Evolutionary conservation across 2,113 vertebrate species (phyloP).

Genomic region (Ictidomys tridecemlineatus): DNA sequence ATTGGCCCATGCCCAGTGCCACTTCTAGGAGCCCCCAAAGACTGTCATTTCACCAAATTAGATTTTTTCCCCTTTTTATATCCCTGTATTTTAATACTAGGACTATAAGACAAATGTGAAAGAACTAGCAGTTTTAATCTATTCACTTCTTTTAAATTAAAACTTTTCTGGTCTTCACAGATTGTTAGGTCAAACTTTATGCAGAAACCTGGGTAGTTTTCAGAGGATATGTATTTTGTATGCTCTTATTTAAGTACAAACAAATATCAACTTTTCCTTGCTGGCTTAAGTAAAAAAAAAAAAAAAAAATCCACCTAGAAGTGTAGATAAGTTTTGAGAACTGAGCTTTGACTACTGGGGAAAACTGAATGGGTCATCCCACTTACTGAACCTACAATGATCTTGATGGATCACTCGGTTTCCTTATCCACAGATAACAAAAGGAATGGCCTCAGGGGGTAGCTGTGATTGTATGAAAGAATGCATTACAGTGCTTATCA

Average conservation of each 20-base stretch:
- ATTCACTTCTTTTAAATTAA: not conserved
- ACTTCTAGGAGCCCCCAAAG: not conserved
- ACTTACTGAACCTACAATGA: not conserved
- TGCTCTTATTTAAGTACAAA: not conserved
- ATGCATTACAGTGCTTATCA: slow-evolving; percentile 39
- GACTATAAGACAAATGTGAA: not conserved
- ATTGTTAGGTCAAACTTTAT: not conserved
- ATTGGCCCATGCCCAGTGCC: not conserved
- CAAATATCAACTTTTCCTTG: not conserved
- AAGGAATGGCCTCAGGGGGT: not conserved
- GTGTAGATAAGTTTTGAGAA: slow-evolving; percentile 17
- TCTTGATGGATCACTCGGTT: not conserved
- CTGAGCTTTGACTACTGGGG: not conserved
- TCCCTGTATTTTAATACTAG: not conserved
- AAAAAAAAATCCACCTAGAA: not conserved
- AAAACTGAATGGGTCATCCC: not conserved
- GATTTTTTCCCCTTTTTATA: not conserved
- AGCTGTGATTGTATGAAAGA: not conserved
- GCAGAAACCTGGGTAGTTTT: not conserved
- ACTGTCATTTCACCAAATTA: not conserved
- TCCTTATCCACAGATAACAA: not conserved
- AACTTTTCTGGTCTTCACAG: not conserved
- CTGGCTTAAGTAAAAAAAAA: not conserved
- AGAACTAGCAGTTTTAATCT: not conserved
- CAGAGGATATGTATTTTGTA: not conserved